These are phyloP conservation scores for Sesamia inferens DNA, from an alignment of 2,888 invertebrate genomes.

Conservation along the genomic window DNA sequence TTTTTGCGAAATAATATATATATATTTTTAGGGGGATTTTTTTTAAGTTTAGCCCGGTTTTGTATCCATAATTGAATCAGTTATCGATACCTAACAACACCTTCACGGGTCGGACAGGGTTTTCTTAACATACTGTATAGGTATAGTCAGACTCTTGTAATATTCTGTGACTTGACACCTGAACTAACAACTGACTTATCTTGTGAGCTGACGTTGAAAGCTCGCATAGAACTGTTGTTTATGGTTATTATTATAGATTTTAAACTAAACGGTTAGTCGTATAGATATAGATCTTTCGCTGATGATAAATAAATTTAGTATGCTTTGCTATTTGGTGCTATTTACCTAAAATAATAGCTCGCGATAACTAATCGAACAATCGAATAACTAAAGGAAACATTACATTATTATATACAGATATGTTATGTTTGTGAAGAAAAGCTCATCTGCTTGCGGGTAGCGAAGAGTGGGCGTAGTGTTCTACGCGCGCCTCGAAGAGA, in stretches of 20 bases:
- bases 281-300: background rate
- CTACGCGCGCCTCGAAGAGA: no score
- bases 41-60: no score
- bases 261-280: background rate
- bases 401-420: background rate
- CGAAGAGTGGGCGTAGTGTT: no score
- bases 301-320: background rate
- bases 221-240: background rate
- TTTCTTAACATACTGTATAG: no score
- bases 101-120: no score
- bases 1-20: no score
- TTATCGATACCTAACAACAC: no score
- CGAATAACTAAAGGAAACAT: background rate
- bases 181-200: slow-evolving; percentile 1
- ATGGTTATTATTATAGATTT: background rate
- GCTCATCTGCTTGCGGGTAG: background rate
- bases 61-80: no score
- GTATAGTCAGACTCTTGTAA: background rate
- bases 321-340: background rate
- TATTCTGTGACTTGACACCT: slow-evolving; percentile 10
- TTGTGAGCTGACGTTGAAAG: background rate
- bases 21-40: no score
- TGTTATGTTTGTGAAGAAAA: background rate
- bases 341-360: background rate
- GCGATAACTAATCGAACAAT: background rate